Evolutionary conservation across 2,797 vertebrate species (phyloP), one percentile per base, ranked within the genome.

Genomic region (Melanotaenia pygmaea): DNA sequence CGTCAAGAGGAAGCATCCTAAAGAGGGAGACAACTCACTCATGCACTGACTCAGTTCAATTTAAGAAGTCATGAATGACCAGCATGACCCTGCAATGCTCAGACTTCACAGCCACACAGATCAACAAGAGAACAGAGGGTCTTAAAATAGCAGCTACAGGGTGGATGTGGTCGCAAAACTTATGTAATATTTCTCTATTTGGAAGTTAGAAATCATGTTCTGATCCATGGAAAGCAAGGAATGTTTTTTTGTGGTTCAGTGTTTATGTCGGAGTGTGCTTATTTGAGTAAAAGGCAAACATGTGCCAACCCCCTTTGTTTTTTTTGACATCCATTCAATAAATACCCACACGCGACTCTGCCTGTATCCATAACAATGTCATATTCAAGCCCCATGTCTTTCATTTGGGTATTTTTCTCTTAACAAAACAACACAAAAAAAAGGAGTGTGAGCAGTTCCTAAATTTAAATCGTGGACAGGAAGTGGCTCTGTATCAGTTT

Each of bases 401-500:
- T 58, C 59, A 84, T 85, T 75, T 80, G 66, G 54, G 14, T 71
- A 74, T 77, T 85, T 83, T 65, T 75, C 63, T 58, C 66, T 62
- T 20, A 26, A 74, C 45, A 77, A 78, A 79, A 74, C 72, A 78
- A 70, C 43, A 67, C 18, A 64, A 70, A 85, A 60, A 60, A 67
- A 1, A 18, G 20, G 47, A 51, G 35, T 69, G 76, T 75, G 73
- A 77, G 64, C 18, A 7, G 35, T 40, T 43, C 18, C 88, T 91
- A 90, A 87, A 91, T 89, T 82, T 93, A 92, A 89, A 91, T 66
- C 40, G 57, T 65, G 76, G 62, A 78, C 40, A 91, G 93, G 94
- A 95, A 93, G 91, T 83, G 74, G 76, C 74, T 81, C 77, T 67
- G 60, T 84, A 86, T 92, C 87, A 86, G 91, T 88, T 93, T 95